Evolutionary conservation across 2,797 vertebrate species (phyloP).

Genomic region (Gila robusta): DNA sequence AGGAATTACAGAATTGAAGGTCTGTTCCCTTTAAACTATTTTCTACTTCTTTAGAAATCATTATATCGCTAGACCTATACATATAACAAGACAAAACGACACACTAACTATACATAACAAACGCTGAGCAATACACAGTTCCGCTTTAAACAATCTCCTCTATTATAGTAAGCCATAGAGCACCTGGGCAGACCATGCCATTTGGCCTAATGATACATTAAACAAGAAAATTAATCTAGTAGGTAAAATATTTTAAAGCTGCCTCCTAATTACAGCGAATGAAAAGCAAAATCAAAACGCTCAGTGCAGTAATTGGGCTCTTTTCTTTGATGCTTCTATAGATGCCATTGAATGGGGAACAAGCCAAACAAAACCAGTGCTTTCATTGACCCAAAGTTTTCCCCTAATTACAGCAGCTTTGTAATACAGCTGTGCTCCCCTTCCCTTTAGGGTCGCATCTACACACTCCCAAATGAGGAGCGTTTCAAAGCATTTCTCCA

Average conservation of each 20-base stretch:
- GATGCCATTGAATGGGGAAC: constrained; percentile 78
- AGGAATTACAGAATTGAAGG: not conserved
- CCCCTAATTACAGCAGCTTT: constrained; percentile 76
- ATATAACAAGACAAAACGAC: constrained; percentile 37
- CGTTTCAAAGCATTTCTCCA: constrained; percentile 47
- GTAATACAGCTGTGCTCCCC: constrained; percentile 68
- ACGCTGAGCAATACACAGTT: constrained; percentile 51
- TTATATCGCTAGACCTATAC: constrained; percentile 29
- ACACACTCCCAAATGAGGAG: constrained; percentile 43
- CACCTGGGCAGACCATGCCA: constrained; percentile 74
- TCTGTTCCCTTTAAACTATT: constrained; percentile 2
- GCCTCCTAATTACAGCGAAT: constrained; percentile 76
- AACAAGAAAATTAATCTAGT: constrained; percentile 78
- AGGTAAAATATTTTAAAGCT: constrained; percentile 74
- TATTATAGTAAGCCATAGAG: constrained; percentile 70
- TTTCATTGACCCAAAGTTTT: constrained; percentile 79
- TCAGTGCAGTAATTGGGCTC: constrained; percentile 78
- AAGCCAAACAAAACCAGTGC: constrained; percentile 80
- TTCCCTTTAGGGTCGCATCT: constrained; percentile 58
- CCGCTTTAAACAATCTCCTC: constrained; percentile 71
- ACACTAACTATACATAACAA: constrained; percentile 36
- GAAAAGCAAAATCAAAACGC: constrained; percentile 76
- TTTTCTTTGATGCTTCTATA: constrained; percentile 79
- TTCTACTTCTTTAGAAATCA: constrained; percentile 28
- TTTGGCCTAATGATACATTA: constrained; percentile 79